Evolutionary conservation across 2,797 vertebrate genomes (phyloP).

Genomic region (Tangara arthus): DNA sequence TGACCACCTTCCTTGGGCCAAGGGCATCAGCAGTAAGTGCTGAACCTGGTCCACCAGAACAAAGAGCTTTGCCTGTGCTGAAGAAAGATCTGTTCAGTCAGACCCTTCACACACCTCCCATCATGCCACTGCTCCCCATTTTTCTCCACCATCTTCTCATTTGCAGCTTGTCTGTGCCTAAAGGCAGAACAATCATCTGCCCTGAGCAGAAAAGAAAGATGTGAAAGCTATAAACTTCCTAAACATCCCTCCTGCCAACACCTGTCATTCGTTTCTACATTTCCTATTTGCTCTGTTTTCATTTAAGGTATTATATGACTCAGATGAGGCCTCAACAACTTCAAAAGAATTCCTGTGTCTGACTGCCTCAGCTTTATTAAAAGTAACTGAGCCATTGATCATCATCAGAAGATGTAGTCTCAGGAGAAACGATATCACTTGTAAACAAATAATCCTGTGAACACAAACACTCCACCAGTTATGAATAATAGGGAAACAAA

Average conservation of each 20-base stretch:
- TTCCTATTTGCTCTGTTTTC: constrained; percentile 57
- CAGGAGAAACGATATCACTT: constrained; percentile 16
- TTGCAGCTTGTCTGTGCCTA: not conserved
- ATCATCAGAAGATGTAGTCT: constrained; percentile 24
- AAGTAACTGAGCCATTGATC: constrained; percentile 65
- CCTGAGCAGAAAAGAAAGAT: constrained; percentile 11
- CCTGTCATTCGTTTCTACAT: constrained; percentile 27
- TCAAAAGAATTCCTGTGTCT: constrained; percentile 52
- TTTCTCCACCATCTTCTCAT: not conserved
- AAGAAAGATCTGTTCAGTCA: not conserved
- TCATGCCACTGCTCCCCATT: not conserved
- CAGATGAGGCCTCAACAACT: constrained; percentile 45
- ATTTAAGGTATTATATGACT: constrained; percentile 60
- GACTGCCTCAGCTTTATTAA: constrained; percentile 53
- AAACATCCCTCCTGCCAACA: constrained; percentile 36
- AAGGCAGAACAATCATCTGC: not conserved
- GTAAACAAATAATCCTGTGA: constrained; percentile 46
- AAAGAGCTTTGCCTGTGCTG: not conserved
- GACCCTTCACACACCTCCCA: not conserved
- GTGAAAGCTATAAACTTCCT: constrained; percentile 23
- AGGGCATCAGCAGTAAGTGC: not conserved
- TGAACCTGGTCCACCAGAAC: not conserved
- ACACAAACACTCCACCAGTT: not conserved
- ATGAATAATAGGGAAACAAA: not conserved
- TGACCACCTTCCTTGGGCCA: not conserved